Evolutionary conservation across 2,888 invertebrate genomes (phyloP), one percentile per base, ranked within the genome.

Genomic region (Eristalis intricaria): DNA sequence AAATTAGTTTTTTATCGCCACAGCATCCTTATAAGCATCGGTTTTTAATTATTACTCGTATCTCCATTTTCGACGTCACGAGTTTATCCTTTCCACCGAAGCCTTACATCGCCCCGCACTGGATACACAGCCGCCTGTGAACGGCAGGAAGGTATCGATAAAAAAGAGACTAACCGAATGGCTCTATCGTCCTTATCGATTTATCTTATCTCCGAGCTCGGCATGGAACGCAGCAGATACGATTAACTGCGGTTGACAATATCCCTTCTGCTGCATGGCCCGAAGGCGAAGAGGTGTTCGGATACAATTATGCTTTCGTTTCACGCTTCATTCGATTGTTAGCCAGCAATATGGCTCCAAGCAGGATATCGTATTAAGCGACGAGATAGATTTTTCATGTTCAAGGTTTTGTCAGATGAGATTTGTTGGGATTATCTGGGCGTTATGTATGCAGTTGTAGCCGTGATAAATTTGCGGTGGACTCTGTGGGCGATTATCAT

Each of bases 281-380:
- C 50, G 8, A 19, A 5, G 50, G 19, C 4, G 50, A n/a, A 19
- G 50, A 50, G 50, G 50, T 50, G 19, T 50, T 7, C 19, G 50
- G 50, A 50, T 50, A 50, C 50, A 50, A 50, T 50, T 50, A 50
- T 50, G 50, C 50, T 50, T 50, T 50, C 50, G 50, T 50, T 50
- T 50, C 50, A 50, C 50, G 50, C 50, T 50, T 50, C 50, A 50
- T 50, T 50, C 19, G 50, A 50, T 74, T 74, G 74, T 74, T 84
- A 65, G 63, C 43, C 69, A 61, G 77, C 40, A 35, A 50, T 73
- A 73, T 83, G 79, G 79, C 74, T 64, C 38, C 38, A 43, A 66
- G 66, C 77, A 64, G 74, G 83, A 50, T 73, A 77, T 71, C 65
- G 60, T 60, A 65, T 65, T 58, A 58, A 56, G 50, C 71, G 26